Conservation (phyloP, 2,797 vertebrate genomes). For the Ctenopoma multispine region DNA sequence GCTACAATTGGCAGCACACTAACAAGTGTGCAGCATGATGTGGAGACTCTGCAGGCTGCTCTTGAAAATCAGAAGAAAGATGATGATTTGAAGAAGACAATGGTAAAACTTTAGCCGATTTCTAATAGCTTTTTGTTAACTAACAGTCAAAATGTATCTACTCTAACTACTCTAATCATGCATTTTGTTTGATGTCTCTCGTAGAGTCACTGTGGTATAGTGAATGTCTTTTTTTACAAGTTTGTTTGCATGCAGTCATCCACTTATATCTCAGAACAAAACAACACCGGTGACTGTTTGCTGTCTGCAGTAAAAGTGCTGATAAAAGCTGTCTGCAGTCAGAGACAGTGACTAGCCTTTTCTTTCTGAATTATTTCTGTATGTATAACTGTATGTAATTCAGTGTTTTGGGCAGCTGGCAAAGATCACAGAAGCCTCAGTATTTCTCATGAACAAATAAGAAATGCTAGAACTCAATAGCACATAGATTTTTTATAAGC, state of each 20-base stretch:
- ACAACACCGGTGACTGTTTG: background rate
- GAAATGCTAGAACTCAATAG: too few relatives aligned
- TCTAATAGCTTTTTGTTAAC: background rate
- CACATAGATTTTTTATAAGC: slow-evolving; percentile 47
- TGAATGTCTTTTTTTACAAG: background rate
- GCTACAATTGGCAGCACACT: slow-evolving; percentile 95
- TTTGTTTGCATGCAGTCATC: background rate
- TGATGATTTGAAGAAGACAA: slow-evolving; percentile 72
- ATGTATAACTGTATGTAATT: background rate
- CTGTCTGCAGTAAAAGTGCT: background rate
- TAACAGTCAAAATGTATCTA: background rate
- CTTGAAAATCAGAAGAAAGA: slow-evolving; percentile 90
- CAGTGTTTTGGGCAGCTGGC: slow-evolving; percentile 23
- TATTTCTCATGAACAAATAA: slow-evolving; percentile 30
- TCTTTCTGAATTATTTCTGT: slow-evolving; percentile 3
- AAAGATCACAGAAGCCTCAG: slow-evolving; percentile 26
- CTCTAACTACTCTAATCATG: background rate
- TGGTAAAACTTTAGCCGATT: slow-evolving; percentile 62
- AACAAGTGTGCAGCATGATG: slow-evolving; percentile 94
- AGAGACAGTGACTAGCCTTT: slow-evolving; percentile 9
- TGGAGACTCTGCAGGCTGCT: slow-evolving; percentile 89
- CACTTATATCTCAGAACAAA: background rate
- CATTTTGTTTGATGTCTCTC: background rate
- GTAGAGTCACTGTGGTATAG: background rate
- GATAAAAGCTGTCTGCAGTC: slow-evolving; percentile 1